phyloP scores from a whole-genome alignment of 1,140 invertebrate species.

The Bombus haemorrhoidalis region DNA sequence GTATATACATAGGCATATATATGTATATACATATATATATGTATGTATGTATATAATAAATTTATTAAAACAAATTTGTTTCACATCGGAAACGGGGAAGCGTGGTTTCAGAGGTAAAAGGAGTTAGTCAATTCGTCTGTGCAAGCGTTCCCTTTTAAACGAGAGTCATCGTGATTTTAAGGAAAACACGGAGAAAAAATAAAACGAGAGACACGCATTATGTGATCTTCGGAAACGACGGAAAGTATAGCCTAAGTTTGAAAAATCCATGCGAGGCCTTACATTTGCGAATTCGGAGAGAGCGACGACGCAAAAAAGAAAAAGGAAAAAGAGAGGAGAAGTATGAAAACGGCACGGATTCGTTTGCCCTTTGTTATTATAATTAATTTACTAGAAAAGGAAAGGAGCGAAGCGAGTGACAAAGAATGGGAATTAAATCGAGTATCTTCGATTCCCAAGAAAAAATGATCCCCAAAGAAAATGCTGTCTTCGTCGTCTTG shows the following conservation, averaged over 20 bases:
- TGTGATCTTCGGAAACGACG: constrained; percentile 61
- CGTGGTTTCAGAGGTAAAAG: neutral
- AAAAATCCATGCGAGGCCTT: constrained; percentile 65
- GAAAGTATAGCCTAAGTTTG: constrained; percentile 68
- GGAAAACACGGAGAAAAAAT: neutral
- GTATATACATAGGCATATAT: neutral
- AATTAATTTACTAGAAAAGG: neutral
- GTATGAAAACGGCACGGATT: neutral
- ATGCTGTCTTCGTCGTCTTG: neutral
- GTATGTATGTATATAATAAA: neutral
- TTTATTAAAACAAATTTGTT: constrained; percentile 25
- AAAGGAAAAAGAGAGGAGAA: neutral
- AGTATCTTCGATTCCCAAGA: neutral
- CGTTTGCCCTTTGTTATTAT: neutral
- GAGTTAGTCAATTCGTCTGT: constrained; percentile 31
- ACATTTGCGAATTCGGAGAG: constrained; percentile 59
- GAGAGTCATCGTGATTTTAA: constrained; percentile 29
- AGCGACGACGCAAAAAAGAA: neutral
- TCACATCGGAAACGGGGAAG: neutral
- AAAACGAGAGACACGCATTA: neutral
- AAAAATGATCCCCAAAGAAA: neutral
- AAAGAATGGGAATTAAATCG: neutral
- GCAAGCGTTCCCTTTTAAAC: neutral
- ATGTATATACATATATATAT: neutral
- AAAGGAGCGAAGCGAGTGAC: neutral